phyloP scores from a whole-genome alignment of 2,888 invertebrate species.

The Sclerodermus sp. region DNA sequence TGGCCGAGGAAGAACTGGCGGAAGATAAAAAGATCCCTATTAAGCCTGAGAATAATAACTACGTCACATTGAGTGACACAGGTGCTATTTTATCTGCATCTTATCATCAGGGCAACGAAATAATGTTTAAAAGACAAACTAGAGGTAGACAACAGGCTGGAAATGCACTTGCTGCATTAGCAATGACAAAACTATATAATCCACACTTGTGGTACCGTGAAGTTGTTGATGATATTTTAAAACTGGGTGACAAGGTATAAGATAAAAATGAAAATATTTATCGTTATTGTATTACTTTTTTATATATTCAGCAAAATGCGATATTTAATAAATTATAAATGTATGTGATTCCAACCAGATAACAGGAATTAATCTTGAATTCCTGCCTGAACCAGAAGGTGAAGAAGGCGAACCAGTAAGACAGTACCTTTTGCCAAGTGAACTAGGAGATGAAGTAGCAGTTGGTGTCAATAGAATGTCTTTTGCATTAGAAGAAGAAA shows the following conservation, averaged over 20 bases:
- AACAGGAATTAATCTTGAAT: constrained; percentile 59
- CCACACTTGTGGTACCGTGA: constrained; percentile 65
- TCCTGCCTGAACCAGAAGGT: constrained; percentile 62
- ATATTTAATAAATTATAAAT: too few relatives aligned
- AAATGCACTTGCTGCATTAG: constrained; percentile 62
- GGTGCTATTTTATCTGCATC: constrained; percentile 49
- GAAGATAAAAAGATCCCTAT: constrained; percentile 38
- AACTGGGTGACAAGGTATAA: constrained; percentile 56
- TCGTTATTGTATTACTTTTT: background rate
- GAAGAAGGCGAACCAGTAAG: constrained; percentile 54
- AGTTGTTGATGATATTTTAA: constrained; percentile 63
- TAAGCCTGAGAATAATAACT: constrained; percentile 56
- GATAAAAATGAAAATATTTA: too few relatives aligned
- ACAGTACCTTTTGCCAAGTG: constrained; percentile 59
- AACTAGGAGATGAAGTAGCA: constrained; percentile 54
- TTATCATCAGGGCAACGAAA: constrained; percentile 49
- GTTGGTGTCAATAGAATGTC: constrained; percentile 57
- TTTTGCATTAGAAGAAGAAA: constrained; percentile 57
- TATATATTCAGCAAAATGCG: background rate
- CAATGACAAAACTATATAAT: constrained; percentile 64
- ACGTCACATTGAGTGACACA: constrained; percentile 47
- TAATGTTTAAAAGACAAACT: constrained; percentile 57
- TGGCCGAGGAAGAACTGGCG: constrained; percentile 46
- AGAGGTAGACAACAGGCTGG: constrained; percentile 60
- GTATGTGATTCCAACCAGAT: constrained; percentile 7